A percentile compares a stretch with the other conserved stretches of the same genome.
phyloP scores from a whole-genome alignment of 2,888 invertebrate species.

The Antheraea assamensis region DNA sequence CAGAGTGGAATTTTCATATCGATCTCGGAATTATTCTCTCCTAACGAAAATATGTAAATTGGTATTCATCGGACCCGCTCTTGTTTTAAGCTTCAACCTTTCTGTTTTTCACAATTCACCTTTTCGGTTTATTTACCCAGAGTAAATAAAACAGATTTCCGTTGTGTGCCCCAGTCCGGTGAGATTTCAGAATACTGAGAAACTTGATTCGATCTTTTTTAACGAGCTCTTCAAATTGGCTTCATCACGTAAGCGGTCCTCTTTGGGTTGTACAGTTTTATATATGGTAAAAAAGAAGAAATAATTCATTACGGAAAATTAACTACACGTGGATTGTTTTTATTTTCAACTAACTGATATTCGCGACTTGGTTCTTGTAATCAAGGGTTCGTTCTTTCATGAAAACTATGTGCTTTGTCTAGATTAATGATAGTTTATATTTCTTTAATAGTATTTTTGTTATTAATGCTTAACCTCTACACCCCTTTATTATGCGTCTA shows the following conservation, averaged over 20 bases:
- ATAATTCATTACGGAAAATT: no score
- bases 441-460: no score
- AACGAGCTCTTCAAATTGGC: not conserved
- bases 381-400: no score
- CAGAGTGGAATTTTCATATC: slow-evolving; percentile 3
- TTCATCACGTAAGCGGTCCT: not conserved
- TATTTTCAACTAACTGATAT: no score
- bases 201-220: not conserved
- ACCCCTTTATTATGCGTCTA: no score
- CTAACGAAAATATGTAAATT: slow-evolving; percentile 21
- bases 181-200: not conserved
- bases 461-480: no score
- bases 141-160: slow-evolving; percentile 10
- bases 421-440: no score
- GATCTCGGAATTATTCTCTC: not conserved
- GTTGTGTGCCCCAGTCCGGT: not conserved
- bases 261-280: not conserved
- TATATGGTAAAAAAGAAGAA: no score
- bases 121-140: slow-evolving; percentile 1
- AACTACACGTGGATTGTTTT: no score
- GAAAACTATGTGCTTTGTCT: no score
- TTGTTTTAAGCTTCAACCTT: slow-evolving; percentile 14
- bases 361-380: no score
- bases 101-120: not conserved
- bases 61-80: slow-evolving; percentile 18